A percentile compares a stretch with the other conserved stretches of the same genome.
phyloP scores from a whole-genome alignment of 2,888 invertebrate genomes.

The Peribatodes rhomboidaria region DNA sequence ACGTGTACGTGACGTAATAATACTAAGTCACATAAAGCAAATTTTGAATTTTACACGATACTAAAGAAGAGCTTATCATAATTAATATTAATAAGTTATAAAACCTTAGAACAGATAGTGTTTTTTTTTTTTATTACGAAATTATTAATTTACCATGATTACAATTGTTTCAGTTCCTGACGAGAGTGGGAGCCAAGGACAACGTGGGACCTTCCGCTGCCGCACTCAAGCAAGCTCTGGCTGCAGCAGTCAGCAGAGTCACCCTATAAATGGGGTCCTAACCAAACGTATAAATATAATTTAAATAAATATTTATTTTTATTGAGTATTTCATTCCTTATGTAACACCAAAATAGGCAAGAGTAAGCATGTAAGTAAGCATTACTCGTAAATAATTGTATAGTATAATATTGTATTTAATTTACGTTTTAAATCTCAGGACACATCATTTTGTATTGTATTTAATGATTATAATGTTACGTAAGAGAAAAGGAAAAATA shows the following conservation, averaged over 20 bases:
- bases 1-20: too few species aligned
- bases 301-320: not conserved
- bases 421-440: too few species aligned
- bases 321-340: constrained; percentile 11
- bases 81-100: too few species aligned
- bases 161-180: constrained; percentile 61
- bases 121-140: too few species aligned
- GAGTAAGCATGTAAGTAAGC: constrained; percentile 5
- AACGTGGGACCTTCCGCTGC: constrained; percentile 52
- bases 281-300: constrained; percentile 10
- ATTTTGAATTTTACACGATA: too few species aligned
- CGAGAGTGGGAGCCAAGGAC: constrained; percentile 50
- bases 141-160: constrained; percentile 7
- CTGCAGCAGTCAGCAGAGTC: constrained; percentile 40
- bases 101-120: too few species aligned
- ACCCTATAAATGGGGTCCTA: constrained; percentile 36
- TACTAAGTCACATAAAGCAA: too few species aligned
- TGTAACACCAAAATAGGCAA: constrained; percentile 4
- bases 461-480: constrained; percentile 27
- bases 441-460: constrained; percentile 31
- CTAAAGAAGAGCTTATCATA: too few species aligned
- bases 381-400: constrained; percentile 31
- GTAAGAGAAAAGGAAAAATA: constrained; percentile 43
- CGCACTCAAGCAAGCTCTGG: constrained; percentile 56
- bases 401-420: too few species aligned